Evolutionary conservation across 64 coral and sea anemone species (phyloP).

Genomic region (Acropora yongei): DNA sequence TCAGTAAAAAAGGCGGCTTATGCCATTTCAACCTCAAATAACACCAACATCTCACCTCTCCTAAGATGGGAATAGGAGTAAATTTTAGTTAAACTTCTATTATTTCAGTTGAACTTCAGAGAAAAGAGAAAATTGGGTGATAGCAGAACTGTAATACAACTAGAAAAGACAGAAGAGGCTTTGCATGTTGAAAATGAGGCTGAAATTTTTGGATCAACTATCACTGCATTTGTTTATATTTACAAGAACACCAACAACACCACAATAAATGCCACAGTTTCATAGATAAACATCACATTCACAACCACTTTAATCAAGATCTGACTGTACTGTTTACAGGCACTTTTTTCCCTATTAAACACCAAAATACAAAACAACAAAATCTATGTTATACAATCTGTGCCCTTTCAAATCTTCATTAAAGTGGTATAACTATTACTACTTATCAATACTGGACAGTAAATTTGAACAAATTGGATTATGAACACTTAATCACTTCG

Average conservation of each 20-base stretch:
- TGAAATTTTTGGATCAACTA: conserved; percentile 24
- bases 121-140: not conserved
- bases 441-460: not conserved
- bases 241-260: conserved; percentile 15
- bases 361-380: conserved; percentile 10
- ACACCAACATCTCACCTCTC: conserved; percentile 21
- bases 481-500: conserved; percentile 23
- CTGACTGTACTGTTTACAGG: not conserved
- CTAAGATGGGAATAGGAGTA: not conserved
- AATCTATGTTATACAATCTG: not conserved
- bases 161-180: conserved; percentile 8
- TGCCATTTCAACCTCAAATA: not conserved
- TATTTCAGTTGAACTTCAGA: not conserved
- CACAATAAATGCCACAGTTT: not conserved
- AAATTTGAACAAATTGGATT: not conserved
- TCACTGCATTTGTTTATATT: conserved; percentile 32
- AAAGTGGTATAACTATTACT: not conserved
- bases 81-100: too few relatives aligned
- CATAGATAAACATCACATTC: not conserved
- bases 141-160: too few relatives aligned
- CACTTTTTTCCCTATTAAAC: not conserved
- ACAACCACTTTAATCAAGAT: conserved; percentile 23
- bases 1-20: conserved; percentile 48
- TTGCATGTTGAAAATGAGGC: conserved; percentile 25
- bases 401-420: conserved; percentile 38